Percentiles rank a stretch among this genome's conserved stretches.
Evolutionary conservation across 2,113 vertebrate species (phyloP).

Genomic region (Podilymbus podiceps): DNA sequence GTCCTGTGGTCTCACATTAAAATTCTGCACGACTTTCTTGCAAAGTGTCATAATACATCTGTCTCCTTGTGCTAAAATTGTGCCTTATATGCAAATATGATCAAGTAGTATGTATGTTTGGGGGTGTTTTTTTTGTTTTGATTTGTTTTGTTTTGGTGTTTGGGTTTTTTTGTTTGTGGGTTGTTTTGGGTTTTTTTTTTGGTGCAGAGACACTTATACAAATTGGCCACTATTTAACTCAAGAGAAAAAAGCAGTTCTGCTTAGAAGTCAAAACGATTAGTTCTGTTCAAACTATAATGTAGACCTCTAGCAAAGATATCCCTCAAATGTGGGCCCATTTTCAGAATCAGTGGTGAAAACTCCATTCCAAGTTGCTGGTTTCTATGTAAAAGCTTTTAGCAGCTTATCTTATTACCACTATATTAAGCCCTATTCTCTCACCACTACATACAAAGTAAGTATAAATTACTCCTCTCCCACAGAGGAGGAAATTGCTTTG

Average conservation of each 20-base stretch:
- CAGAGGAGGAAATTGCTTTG: background rate
- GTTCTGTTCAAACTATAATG: background rate
- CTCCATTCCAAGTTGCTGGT: background rate
- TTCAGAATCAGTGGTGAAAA: background rate
- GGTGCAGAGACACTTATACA: background rate
- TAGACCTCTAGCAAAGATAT: background rate
- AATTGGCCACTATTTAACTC: background rate
- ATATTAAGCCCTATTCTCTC: background rate
- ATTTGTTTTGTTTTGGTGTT: no score
- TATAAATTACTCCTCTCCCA: background rate
- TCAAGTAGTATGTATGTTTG: background rate
- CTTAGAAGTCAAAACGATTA: background rate
- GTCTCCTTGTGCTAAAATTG: background rate
- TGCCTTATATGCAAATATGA: background rate
- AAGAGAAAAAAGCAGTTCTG: background rate
- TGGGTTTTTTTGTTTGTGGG: no score
- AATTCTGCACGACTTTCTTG: background rate
- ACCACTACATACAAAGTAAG: background rate
- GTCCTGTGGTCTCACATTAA: background rate
- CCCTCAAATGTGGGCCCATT: background rate
- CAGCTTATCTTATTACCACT: slow-evolving; percentile 3
- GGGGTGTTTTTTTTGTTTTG: no score
- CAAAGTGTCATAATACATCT: background rate
- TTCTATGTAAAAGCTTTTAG: slow-evolving; percentile 8
- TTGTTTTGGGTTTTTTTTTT: background rate